Percentiles rank a stretch among this genome's conserved stretches.
These are phyloP conservation scores for Gobio gobio DNA, from an alignment of 2,113 vertebrate genomes.

Conservation along the genomic window DNA sequence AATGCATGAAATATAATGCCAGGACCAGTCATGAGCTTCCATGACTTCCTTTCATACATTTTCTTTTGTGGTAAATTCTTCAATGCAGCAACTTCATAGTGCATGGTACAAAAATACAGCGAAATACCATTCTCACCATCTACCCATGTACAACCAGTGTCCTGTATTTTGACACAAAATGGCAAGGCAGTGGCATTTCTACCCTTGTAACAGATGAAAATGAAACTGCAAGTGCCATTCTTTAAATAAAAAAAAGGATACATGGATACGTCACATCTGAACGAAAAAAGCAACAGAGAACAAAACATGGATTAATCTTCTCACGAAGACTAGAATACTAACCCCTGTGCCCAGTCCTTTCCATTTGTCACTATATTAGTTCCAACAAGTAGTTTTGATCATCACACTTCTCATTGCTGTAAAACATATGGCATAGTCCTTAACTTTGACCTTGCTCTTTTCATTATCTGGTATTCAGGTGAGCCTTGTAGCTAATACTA, in stretches of 20 bases:
- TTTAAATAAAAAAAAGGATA: neutral
- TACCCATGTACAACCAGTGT: neutral
- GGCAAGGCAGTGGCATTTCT: constrained; percentile 3
- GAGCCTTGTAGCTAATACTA: neutral
- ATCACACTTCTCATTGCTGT: neutral
- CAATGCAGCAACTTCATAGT: constrained; percentile 13
- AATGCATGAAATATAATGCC: constrained; percentile 2
- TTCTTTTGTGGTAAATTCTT: neutral
- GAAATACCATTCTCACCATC: neutral
- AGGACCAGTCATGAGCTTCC: neutral
- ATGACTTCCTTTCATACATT: neutral
- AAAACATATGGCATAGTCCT: neutral
- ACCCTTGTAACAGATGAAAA: constrained; percentile 24
- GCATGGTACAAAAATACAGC: neutral
- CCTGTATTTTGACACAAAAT: neutral
- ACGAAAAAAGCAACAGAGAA: neutral
- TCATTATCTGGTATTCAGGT: neutral
- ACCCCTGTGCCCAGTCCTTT: neutral
- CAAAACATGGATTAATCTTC: neutral
- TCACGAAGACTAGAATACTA: neutral
- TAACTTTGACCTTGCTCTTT: neutral
- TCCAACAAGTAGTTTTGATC: neutral
- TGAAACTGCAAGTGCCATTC: neutral
- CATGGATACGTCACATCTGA: neutral
- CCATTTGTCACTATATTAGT: neutral